Evolutionary conservation across 2,797 vertebrate species (phyloP).

Genomic region (Rhynchotus rufescens): DNA sequence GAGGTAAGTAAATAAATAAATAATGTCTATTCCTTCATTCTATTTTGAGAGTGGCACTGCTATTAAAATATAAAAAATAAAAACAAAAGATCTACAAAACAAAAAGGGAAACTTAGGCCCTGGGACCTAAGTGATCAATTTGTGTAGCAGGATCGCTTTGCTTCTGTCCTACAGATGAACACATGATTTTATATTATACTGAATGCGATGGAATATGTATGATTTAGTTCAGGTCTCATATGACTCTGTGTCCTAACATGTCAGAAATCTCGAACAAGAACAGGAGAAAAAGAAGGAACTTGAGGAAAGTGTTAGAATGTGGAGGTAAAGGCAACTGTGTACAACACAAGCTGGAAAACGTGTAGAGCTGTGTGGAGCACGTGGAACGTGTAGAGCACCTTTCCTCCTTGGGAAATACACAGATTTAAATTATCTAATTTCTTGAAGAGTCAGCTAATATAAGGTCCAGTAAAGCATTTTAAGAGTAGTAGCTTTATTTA

Average conservation of each 20-base stretch:
- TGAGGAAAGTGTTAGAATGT: neutral
- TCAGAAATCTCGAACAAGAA: neutral
- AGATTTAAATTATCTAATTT: neutral
- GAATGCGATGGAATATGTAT: fast-evolving
- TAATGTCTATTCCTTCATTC: neutral
- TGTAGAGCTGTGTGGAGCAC: too few relatives aligned
- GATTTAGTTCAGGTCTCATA: neutral
- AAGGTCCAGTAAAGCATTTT: neutral
- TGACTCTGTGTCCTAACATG: neutral
- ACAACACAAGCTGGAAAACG: too few relatives aligned
- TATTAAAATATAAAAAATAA: neutral
- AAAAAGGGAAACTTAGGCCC: neutral
- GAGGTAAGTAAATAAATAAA: neutral
- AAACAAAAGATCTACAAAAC: too few relatives aligned
- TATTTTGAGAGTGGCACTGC: neutral
- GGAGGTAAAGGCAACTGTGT: neutral
- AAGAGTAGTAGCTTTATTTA: neutral
- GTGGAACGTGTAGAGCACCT: too few relatives aligned
- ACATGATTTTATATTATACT: neutral
- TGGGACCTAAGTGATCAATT: neutral
- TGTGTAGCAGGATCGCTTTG: neutral
- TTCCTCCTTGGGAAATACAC: neutral
- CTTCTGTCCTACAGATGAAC: neutral
- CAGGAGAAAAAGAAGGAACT: neutral
- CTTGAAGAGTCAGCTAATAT: neutral